Conservation (phyloP, 2,888 invertebrate genomes). For the Pteria penguin region DNA sequence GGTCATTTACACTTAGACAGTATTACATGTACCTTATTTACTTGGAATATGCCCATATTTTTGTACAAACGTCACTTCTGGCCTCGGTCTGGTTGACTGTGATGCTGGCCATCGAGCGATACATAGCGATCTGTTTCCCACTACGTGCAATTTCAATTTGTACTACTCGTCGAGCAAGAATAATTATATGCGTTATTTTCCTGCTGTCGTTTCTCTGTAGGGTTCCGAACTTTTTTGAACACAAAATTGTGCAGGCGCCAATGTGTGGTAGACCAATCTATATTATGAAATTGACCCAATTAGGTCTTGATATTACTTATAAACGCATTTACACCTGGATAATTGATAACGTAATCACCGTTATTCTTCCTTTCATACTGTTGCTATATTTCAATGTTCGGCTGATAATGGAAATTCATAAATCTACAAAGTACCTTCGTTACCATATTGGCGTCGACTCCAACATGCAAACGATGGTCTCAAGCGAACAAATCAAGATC, state of each 20-base stretch:
- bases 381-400: conserved; percentile 72
- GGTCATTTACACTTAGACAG: conserved; percentile 26
- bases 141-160: conserved; percentile 72
- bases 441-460: conserved; percentile 65
- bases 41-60: conserved; percentile 59
- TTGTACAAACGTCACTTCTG: conserved; percentile 62
- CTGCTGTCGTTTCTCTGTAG: conserved; percentile 61
- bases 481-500: conserved; percentile 75
- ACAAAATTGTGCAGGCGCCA: conserved; percentile 42
- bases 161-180: conserved; percentile 68
- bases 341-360: conserved; percentile 64
- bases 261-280: conserved; percentile 34
- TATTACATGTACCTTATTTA: conserved; percentile 56
- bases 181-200: conserved; percentile 67
- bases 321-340: conserved; percentile 60
- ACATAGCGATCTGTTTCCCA: conserved; percentile 78
- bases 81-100: conserved; percentile 77
- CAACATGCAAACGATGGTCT: conserved; percentile 65
- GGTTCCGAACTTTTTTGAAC: conserved; percentile 70
- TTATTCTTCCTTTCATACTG: conserved; percentile 71
- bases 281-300: conserved; percentile 46
- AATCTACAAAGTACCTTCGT: conserved; percentile 74
- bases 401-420: conserved; percentile 75
- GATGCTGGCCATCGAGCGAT: conserved; percentile 76
- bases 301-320: conserved; percentile 56